Evolutionary conservation across 2,888 invertebrate genomes (phyloP).

Genomic region (Caenorhabditis sp.): DNA sequence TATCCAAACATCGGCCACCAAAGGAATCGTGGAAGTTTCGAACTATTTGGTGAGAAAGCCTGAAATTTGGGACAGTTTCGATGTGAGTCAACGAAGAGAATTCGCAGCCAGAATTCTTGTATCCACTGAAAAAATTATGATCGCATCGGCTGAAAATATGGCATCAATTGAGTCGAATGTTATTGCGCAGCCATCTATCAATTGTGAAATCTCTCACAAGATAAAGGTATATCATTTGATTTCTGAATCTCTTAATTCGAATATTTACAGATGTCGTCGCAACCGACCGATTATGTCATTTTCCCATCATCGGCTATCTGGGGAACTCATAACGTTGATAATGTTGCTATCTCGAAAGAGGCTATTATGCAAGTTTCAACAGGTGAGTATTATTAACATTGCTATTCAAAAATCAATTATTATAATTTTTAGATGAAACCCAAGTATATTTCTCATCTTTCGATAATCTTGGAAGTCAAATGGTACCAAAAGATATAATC

Average conservation of each 20-base stretch:
- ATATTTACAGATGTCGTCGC: constrained; percentile 8
- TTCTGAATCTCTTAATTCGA: background rate
- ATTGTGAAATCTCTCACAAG: constrained; percentile 24
- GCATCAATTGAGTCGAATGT: constrained; percentile 18
- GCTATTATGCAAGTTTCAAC: constrained; percentile 37
- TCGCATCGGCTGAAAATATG: constrained; percentile 18
- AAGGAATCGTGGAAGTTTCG: constrained; percentile 36
- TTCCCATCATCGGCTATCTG: constrained; percentile 54
- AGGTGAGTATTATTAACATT: constrained; percentile 1
- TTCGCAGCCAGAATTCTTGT: constrained; percentile 21
- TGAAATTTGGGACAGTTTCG: constrained; percentile 41
- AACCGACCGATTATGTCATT: constrained; percentile 37
- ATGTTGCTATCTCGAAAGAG: constrained; percentile 51
- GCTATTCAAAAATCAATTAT: background rate
- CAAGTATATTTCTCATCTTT: constrained; percentile 42
- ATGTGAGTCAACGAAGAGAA: constrained; percentile 15
- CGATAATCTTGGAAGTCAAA: constrained; percentile 25
- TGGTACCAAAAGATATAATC: constrained; percentile 29
- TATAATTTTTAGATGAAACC: constrained; percentile 13
- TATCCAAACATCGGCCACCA: constrained; percentile 11
- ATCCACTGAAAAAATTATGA: constrained; percentile 22
- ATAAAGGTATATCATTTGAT: constrained; percentile 8
- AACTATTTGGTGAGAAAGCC: constrained; percentile 31
- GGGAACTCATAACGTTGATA: constrained; percentile 39
- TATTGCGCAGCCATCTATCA: constrained; percentile 25